A percentile compares a stretch with the other conserved stretches of the same genome.
phyloP scores from a whole-genome alignment of 2,888 invertebrate genomes.

The Adineta ricciae region DNA sequence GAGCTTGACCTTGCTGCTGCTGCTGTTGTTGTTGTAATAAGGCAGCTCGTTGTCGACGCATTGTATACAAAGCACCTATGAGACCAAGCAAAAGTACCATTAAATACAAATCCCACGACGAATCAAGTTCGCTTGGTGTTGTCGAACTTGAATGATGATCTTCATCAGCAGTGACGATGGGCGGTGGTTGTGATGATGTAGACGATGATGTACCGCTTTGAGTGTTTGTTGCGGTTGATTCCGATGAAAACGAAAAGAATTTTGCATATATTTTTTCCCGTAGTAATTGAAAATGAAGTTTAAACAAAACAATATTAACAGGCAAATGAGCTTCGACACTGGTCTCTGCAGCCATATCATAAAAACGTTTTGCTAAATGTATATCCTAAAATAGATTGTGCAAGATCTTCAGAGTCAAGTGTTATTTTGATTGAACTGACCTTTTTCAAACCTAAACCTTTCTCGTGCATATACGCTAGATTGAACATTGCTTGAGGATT shows the following conservation, averaged over 20 bases:
- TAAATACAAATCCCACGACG: constrained; percentile 71
- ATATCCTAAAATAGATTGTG: constrained; percentile 56
- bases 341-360: constrained; percentile 86
- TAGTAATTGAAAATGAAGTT: constrained; percentile 65
- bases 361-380: constrained; percentile 89
- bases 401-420: too few relatives aligned
- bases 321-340: constrained; percentile 84
- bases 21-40: background rate
- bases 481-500: constrained; percentile 98
- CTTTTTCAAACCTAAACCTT: constrained; percentile 74
- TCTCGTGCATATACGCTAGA: constrained; percentile 97
- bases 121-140: background rate
- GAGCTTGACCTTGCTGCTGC: background rate
- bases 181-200: background rate
- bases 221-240: background rate
- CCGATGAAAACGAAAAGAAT: background rate
- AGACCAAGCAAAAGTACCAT: constrained; percentile 72
- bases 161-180: background rate
- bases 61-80: constrained; percentile 58
- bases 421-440: too few relatives aligned
- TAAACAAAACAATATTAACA: constrained; percentile 75
- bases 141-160: background rate
- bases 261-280: background rate
- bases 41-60: constrained; percentile 20
- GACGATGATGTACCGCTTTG: too few relatives aligned